phyloP scores from a whole-genome alignment of 1,140 invertebrate genomes.

The Eupeodes corollae region DNA sequence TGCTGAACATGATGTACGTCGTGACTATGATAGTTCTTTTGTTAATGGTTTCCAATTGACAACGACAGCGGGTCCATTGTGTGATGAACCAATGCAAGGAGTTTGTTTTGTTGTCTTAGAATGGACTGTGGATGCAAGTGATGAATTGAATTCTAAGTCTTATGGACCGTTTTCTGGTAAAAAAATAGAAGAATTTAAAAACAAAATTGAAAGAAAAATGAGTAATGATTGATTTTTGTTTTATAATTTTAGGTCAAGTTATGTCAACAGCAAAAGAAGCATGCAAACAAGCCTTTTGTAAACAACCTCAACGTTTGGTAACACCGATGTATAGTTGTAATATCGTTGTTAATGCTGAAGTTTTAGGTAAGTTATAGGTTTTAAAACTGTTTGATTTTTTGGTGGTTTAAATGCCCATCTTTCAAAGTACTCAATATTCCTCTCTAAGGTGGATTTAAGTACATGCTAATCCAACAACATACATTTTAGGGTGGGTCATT shows the following conservation, averaged over 20 bases:
- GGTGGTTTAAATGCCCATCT: too few species aligned
- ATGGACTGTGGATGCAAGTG: constrained; percentile 51
- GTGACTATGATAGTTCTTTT: constrained; percentile 65
- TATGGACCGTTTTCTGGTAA: constrained; percentile 48
- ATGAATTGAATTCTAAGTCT: constrained; percentile 37
- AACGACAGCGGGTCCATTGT: constrained; percentile 76
- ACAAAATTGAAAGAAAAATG: background rate
- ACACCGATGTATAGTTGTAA: constrained; percentile 94
- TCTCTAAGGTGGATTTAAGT: too few species aligned
- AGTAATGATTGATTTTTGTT: background rate
- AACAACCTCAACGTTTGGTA: constrained; percentile 81
- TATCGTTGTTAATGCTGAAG: constrained; percentile 84
- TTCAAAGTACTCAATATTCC: too few species aligned
- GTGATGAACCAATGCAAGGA: constrained; percentile 93
- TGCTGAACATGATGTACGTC: constrained; percentile 36
- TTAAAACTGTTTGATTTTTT: too few species aligned
- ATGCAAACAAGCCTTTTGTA: constrained; percentile 78
- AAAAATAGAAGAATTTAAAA: background rate
- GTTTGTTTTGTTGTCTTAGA: constrained; percentile 82
- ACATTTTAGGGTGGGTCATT: too few species aligned
- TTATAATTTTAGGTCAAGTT: constrained; percentile 60
- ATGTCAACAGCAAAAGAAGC: constrained; percentile 85
- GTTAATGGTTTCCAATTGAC: constrained; percentile 93
- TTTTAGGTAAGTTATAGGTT: constrained; percentile 64
- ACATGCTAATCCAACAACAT: too few species aligned